Evolutionary conservation across 2,888 invertebrate genomes (phyloP).

Genomic region (Eremobia ochroleuca): DNA sequence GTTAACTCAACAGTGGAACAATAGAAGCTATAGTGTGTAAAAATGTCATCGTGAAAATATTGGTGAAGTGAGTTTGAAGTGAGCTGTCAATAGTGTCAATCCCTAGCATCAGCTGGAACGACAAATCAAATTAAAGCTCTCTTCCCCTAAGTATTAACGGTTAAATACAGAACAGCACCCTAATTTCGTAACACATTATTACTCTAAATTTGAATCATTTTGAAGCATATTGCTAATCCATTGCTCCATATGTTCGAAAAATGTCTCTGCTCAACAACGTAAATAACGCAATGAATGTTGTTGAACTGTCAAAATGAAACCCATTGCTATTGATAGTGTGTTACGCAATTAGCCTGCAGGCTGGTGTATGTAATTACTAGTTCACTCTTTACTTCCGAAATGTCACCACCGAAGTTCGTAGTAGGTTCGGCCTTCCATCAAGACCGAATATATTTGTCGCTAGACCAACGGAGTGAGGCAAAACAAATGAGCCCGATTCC

Average conservation of each 20-base stretch:
- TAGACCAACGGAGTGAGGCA: neutral
- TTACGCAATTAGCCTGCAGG: no score
- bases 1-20: no score
- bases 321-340: no score
- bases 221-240: no score
- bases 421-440: neutral
- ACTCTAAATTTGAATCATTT: no score
- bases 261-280: no score
- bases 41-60: neutral
- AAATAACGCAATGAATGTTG: no score
- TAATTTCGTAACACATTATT: no score
- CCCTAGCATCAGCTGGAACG: neutral
- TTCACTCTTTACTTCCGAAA: neutral
- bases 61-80: neutral
- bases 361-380: no score
- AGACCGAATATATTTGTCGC: conserved; percentile 11
- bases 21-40: neutral
- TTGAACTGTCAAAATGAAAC: no score
- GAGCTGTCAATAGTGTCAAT: neutral
- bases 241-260: no score
- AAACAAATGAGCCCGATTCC: conserved; percentile 33
- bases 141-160: neutral
- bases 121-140: neutral
- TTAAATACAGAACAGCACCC: neutral
- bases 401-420: neutral